These are phyloP conservation scores for Bombus waltoni DNA, from an alignment of 1,140 invertebrate species.

Conservation along the genomic window DNA sequence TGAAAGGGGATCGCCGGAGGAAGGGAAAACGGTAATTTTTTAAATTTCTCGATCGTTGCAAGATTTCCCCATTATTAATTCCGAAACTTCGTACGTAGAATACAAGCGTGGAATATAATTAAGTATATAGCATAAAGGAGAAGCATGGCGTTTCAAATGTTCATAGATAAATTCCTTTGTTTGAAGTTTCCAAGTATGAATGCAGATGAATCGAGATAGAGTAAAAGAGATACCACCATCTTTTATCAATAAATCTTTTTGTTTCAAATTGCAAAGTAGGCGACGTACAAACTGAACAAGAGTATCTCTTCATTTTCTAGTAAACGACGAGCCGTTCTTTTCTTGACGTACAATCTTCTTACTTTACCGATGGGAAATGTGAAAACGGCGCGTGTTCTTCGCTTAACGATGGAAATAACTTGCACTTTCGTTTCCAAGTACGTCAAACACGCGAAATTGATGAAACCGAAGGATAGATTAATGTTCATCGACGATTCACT, in stretches of 20 bases:
- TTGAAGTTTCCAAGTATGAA: neutral
- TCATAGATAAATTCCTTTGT: neutral
- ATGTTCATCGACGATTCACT: neutral
- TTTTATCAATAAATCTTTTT: neutral
- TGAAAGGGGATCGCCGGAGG: no score
- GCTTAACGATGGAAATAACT: no score
- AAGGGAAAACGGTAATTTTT: no score
- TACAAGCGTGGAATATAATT: no score
- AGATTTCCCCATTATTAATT: no score
- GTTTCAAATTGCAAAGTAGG: neutral
- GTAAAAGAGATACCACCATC: neutral
- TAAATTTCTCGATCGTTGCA: no score
- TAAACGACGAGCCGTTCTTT: no score
- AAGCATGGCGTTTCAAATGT: neutral
- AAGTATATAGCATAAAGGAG: neutral
- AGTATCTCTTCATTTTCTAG: neutral
- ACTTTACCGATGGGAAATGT: neutral
- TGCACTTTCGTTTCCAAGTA: neutral
- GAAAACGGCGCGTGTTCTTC: neutral
- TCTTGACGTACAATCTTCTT: neutral
- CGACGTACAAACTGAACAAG: neutral
- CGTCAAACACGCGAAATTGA: neutral
- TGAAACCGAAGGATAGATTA: neutral
- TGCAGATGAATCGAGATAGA: neutral
- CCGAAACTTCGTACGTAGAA: no score